Evolutionary conservation across 2,888 invertebrate species (phyloP), one percentile per base, ranked within the genome.

Genomic region (Horisme vitalbata): DNA sequence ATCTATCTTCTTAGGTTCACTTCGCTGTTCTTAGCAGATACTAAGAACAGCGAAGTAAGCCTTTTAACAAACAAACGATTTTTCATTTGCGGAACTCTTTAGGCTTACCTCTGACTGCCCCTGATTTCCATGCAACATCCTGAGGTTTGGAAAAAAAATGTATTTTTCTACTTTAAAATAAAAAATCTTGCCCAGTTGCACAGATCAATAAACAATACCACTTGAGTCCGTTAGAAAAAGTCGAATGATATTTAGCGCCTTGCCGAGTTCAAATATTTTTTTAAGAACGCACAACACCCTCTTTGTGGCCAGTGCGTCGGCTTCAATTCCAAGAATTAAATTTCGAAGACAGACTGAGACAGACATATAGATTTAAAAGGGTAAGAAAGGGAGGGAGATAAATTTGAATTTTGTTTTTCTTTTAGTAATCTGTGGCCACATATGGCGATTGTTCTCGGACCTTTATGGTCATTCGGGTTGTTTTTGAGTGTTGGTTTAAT

Each of bases 401-500:
- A 65, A 77, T 74, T 79, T 80, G 75, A 78, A 76, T 81, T 85
- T 85, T 85, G 82, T 85, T 86, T 86, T 83, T 84, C 84, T 71
- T 86, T 79, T 70, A 76, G 84, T 83, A 85, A 86, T 86, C 83
- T 79, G 79, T 75, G 84, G 79, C 88, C 88, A 87, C 88, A 89
- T 88, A 87, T 88, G 86, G 88, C 74, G 85, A 84, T 84, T 85
- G 85, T 85, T 84, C 82, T 80, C 77, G 84, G 88, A 85, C 87
- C 87, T 83, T 36, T 87, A 85, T 78, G 88, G 88, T 86, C 88
- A 87, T 79, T 84, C 77, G 67, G 24, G 36, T 52, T 54, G 54
- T 51, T 44, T 56, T 58, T 53, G 30, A 35, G 41, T 81, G 84
- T 83, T 82, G 71, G 73, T 82, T 80, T 85, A 85, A 88, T 88